phyloP scores from a whole-genome alignment of 1,140 invertebrate genomes.

The Polypedilum vanderplanki region DNA sequence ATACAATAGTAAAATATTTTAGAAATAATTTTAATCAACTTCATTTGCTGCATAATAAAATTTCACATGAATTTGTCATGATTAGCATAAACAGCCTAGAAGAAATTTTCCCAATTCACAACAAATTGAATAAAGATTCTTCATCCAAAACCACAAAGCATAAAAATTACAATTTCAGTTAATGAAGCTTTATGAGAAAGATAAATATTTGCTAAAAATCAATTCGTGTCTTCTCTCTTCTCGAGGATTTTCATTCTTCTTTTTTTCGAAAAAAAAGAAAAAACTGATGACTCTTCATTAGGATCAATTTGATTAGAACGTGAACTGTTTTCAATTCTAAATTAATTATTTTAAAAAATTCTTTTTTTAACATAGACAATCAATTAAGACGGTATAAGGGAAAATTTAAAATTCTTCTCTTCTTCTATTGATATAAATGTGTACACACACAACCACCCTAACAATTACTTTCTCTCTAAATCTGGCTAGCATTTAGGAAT shows the following conservation, averaged over 20 bases:
- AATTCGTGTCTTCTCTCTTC: neutral
- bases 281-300: neutral
- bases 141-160: neutral
- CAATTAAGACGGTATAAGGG: neutral
- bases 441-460: neutral
- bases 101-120: too few relatives aligned
- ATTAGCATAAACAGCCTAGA: too few relatives aligned
- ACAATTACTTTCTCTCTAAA: neutral
- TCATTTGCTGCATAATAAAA: too few relatives aligned
- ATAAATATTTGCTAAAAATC: conserved; percentile 24
- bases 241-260: neutral
- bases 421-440: too few relatives aligned
- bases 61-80: too few relatives aligned
- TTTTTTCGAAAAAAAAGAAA: neutral
- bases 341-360: conserved; percentile 13
- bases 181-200: conserved; percentile 24
- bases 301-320: conserved; percentile 17
- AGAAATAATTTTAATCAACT: too few relatives aligned
- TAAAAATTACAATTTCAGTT: conserved; percentile 1
- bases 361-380: neutral
- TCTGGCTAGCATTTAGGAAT: neutral
- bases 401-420: neutral
- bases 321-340: neutral
- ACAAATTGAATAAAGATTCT: neutral
- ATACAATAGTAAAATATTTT: too few relatives aligned